phyloP scores from a whole-genome alignment of 1,140 invertebrate genomes.

The Temnothorax curvispinosus region DNA sequence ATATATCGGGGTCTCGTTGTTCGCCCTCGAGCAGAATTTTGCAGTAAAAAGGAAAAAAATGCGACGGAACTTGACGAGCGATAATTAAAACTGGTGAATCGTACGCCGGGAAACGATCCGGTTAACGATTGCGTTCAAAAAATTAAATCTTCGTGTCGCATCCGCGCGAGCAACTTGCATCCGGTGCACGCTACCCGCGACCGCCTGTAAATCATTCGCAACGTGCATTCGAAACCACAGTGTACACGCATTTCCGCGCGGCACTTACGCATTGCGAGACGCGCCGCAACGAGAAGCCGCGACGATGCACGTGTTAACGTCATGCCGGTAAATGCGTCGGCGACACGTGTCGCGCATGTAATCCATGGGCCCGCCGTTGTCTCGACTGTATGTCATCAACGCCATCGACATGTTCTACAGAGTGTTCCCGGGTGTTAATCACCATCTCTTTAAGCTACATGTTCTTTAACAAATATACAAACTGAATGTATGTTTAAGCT shows the following conservation, averaged over 20 bases:
- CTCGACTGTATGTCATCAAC: constrained; percentile 58
- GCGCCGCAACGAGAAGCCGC: constrained; percentile 55
- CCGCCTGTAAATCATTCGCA: constrained; percentile 73
- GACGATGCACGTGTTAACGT: constrained; percentile 73
- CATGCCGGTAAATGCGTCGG: constrained; percentile 70
- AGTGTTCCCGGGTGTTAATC: constrained; percentile 18
- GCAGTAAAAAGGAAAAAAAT: neutral
- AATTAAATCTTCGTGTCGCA: constrained; percentile 36
- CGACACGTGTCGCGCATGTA: constrained; percentile 71
- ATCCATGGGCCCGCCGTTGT: constrained; percentile 70
- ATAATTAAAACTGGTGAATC: constrained; percentile 36
- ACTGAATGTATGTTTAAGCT: neutral
- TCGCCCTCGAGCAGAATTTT: constrained; percentile 23
- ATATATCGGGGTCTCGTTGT: constrained; percentile 18
- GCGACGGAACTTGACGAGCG: neutral
- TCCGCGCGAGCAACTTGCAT: constrained; percentile 33
- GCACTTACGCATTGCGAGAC: constrained; percentile 66
- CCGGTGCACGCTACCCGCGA: constrained; percentile 42
- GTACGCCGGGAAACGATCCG: constrained; percentile 1
- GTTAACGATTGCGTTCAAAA: neutral
- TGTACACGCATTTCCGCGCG: constrained; percentile 63
- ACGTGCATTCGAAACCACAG: constrained; percentile 66
- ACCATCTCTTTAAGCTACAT: neutral
- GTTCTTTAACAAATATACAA: no score
- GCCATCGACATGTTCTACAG: constrained; percentile 50